These are phyloP conservation scores for Bombus sylvicola DNA, from an alignment of 1,140 invertebrate genomes.

Conservation along the genomic window DNA sequence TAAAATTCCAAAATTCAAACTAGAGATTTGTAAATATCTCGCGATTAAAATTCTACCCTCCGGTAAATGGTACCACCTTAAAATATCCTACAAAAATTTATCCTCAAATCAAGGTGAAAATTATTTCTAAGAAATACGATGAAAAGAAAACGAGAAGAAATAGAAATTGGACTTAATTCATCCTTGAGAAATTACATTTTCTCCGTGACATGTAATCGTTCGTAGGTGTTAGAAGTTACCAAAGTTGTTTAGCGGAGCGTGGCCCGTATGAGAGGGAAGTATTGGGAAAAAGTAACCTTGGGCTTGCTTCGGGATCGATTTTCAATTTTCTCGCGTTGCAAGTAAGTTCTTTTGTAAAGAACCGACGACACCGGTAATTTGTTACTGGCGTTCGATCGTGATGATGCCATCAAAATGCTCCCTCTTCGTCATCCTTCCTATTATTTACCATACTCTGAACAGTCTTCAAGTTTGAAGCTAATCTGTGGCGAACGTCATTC, in stretches of 20 bases:
- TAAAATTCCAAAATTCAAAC: background rate
- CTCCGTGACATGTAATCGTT: background rate
- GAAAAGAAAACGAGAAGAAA: background rate
- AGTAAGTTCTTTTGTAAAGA: slow-evolving; percentile 23
- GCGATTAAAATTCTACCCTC: too few species aligned
- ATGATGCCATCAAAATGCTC: background rate
- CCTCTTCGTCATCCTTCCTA: slow-evolving; percentile 1
- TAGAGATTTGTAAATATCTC: background rate
- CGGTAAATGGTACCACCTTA: too few species aligned
- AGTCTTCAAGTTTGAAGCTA: too few species aligned
- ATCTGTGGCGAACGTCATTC: background rate
- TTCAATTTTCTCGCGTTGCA: slow-evolving; percentile 34
- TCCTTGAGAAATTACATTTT: background rate
- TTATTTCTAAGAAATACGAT: background rate
- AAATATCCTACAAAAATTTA: too few species aligned
- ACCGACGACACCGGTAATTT: slow-evolving; percentile 8
- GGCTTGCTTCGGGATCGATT: slow-evolving; percentile 23
- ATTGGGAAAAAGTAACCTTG: slow-evolving; percentile 1
- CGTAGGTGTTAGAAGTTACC: background rate
- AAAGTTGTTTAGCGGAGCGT: background rate
- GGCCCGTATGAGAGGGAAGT: background rate
- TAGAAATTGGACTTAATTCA: background rate
- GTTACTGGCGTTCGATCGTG: slow-evolving; percentile 29
- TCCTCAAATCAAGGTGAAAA: too few species aligned
- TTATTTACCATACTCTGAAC: slow-evolving; percentile 15